Base-by-base conservation (phyloP, 2,113 vertebrate species). In the Ctenodactylus gundi region DNA sequence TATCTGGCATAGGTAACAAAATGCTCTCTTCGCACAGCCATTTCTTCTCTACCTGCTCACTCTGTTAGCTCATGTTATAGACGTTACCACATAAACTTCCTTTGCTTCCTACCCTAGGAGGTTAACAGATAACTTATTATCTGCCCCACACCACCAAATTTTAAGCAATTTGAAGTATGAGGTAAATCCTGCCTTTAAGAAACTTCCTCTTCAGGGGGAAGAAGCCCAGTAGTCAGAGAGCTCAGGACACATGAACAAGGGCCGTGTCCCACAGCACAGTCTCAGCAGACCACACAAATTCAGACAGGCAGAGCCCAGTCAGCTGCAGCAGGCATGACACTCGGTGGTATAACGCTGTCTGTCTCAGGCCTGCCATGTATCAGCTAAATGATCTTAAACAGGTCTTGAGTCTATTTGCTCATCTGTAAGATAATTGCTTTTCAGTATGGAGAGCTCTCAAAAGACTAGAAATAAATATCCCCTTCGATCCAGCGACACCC, bases 251-350 rank as follows among this genome's bases (percentile, higher is more conserved):
- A 12, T 6, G 18, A 78, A n/a, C 36, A 10, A 72, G 41, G 64
- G 49, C 57, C 68, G 1, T 5, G 8, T 49, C 49, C 10, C 17
- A 4, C 8, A 20, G 20, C 8, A 3, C 8, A 51, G 62, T 53
- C 34, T 3, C 39, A 39, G 7, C 20, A 34, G 76, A 15, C 67
- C 58, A 62, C 41, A 5, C 72, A 53, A 23, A 39, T 57, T 21
- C 18, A 60, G 49, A 6, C 12, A 3, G 6, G 25, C 10, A 0
- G 58, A 6, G 46, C 64, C 21, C 36, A 44, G 31, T 29, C 51
- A 20, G 44, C 64, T 46, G 7, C 4, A 13, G 4, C 18, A 1
- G 27, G 5, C 10, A 23, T 17, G 41, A 1, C 31, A 1, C 27
- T 8, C 23, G 1, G 2, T 4, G 20, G 41, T 36, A 23, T 77